Base-by-base conservation (phyloP, 1,140 invertebrate genomes). In the Lepidurus arcticus region DNA sequence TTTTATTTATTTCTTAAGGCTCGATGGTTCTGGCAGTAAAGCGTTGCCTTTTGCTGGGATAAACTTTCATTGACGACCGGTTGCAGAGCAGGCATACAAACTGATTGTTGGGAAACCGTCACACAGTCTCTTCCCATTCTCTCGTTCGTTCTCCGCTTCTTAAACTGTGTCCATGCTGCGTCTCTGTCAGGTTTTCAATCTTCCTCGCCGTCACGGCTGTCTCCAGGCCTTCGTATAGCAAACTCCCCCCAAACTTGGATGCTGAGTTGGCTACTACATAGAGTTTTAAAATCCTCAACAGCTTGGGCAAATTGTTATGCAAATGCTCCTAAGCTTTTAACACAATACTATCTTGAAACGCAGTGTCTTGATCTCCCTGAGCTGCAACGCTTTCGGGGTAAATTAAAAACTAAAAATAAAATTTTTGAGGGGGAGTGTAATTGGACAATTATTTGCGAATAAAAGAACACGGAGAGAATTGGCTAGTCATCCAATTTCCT, bases 1-100 rank as follows among this genome's bases (percentile, higher is more conserved):
- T 65, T 4, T 34, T 34, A 1, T 34, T 34, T 34, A 1, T 34
- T 34, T 34, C 0, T 34, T 34, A 34, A 34, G 53, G 53, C 53
- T 65, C 53, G 53, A 21, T 65, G 53, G 16, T 65, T 10, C 16
- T 65, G 53, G n/a, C 53, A 65, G 53, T 65, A 65, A 47, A 65
- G 53, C 53, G 34, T 65, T 65, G 53, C 53, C 8, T 21, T 65
- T 65, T 21, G n/a, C 53, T 65, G 53, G 53, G 53, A 65, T 65
- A 65, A 65, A 65, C 53, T 65, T 65, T 65, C 21, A 65, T 13
- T 65, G n/a, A 65, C 53, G 53, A 65, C 53, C 53, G n/a, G 53
- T 65, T 65, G 53, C 53, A n/a, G 53, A 65, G 47, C 8, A 65
- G 13, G 53, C 53, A 65, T 65, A 65, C 53, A 65, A 65, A 65